Evolutionary conservation across 2,113 vertebrate genomes (phyloP), one percentile per base, ranked within the genome.

Genomic region (Condylura cristata): DNA sequence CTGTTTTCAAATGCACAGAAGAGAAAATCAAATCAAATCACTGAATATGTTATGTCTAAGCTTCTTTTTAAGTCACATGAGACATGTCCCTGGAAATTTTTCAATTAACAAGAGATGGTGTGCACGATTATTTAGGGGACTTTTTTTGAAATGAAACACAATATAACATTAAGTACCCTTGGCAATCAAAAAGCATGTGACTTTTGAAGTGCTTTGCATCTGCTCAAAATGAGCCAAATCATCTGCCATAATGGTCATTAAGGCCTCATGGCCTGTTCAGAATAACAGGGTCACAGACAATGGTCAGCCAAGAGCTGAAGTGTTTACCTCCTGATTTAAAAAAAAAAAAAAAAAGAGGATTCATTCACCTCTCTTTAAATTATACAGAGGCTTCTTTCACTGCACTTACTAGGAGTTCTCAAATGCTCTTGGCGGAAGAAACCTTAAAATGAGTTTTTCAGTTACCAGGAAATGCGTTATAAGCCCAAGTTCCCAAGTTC

Each of bases 21-120:
- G 89, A 93, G 14, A 78, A 93, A 96, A 86, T 39, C 24, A 83
- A 81, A 88, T 46, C 17, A 96, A 87, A 84, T 79, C 18, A 82
- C 34, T 88, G 41, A 88, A 41, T 78, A 12, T 32, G 11, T n/a
- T 87, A 53, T 34, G 0, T 68, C 51, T 66, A 76, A 96, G 12
- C 32, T 78, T 82, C 34, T 74, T 93, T 84, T 81, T 28, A 95
- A 88, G 8, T 30, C 41, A 87, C 41, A 90, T 58, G 53, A 30
- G 32, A 78, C 32, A 71, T 53, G 30, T 16, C 11, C 41, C 39
- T 90, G 37, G 61, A 93, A 79, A 58, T 46, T 87, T 81, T 78
- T 90, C 24, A 92, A 88, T 87, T 84, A 93, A 79, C 17, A 89
- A 87, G 89, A 51, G 30, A 81, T 60, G 11, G 20, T 71, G 34